Conservation (phyloP, 2,797 vertebrate genomes). For the Echeneis naucrates region DNA sequence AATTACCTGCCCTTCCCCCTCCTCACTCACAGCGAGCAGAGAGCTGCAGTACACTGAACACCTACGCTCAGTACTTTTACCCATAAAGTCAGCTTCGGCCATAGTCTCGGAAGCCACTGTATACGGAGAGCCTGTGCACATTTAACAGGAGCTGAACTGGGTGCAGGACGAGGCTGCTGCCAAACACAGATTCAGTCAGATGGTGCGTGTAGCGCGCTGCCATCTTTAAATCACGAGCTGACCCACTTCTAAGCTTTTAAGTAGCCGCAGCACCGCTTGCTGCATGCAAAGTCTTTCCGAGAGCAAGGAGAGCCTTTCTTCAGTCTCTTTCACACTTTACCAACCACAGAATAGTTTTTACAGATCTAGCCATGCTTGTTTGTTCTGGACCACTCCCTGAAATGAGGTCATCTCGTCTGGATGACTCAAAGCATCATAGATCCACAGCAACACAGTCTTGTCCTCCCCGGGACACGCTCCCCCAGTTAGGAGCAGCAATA, state of each 20-base stretch:
- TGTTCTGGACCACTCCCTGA: slow-evolving; percentile 75
- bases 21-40: slow-evolving; percentile 55
- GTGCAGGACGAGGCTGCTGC: neutral
- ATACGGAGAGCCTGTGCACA: slow-evolving; percentile 15
- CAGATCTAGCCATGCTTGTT: slow-evolving; percentile 52
- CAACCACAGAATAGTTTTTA: slow-evolving; percentile 47
- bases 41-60: slow-evolving; percentile 67
- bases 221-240: slow-evolving; percentile 74
- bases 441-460: slow-evolving; percentile 21
- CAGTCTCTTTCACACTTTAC: slow-evolving; percentile 25
- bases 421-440: slow-evolving; percentile 52
- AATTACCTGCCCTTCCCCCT: slow-evolving; percentile 85
- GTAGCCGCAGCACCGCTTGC: slow-evolving; percentile 31
- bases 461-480: slow-evolving; percentile 3
- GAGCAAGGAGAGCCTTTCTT: slow-evolving; percentile 24
- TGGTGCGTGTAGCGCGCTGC: slow-evolving; percentile 51
- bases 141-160: neutral
- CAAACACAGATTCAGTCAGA: slow-evolving; percentile 34
- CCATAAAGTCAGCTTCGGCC: slow-evolving; percentile 62
- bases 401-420: slow-evolving; percentile 77
- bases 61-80: slow-evolving; percentile 62
- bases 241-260: slow-evolving; percentile 74
- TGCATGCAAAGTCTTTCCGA: slow-evolving; percentile 30
- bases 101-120: slow-evolving; percentile 54
- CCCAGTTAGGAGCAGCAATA: neutral